These are phyloP conservation scores for Cataglyphis rosenhaueri DNA, from an alignment of 2,888 invertebrate species.

Conservation along the genomic window DNA sequence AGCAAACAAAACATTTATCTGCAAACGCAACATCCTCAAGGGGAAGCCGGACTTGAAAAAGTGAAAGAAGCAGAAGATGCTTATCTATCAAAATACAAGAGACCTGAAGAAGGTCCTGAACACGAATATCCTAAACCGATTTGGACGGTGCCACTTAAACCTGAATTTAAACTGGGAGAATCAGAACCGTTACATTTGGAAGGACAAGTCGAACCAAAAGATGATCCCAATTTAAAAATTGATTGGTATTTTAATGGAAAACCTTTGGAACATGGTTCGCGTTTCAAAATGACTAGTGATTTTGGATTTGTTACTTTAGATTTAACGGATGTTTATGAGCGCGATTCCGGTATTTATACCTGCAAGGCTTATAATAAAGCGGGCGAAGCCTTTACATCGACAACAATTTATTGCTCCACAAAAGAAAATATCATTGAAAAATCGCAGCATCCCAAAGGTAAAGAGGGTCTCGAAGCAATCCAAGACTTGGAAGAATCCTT, in stretches of 20 bases:
- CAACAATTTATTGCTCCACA: conserved; percentile 93
- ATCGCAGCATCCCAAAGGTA: conserved; percentile 98
- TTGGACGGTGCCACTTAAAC: conserved; percentile 93
- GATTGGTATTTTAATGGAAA: conserved; percentile 98
- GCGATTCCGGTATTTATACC: conserved; percentile 97
- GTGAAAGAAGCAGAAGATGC: conserved; percentile 96
- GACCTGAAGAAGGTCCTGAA: conserved; percentile 90
- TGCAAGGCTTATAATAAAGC: conserved; percentile 95
- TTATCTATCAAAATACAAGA: conserved; percentile 90
- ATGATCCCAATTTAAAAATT: conserved; percentile 95
- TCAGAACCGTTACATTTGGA: conserved; percentile 96
- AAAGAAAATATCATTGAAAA: conserved; percentile 94
- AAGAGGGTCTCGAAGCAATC: conserved; percentile 95
- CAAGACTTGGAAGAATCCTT: conserved; percentile 96
- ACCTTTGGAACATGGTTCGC: conserved; percentile 93
- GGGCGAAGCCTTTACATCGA: conserved; percentile 97
- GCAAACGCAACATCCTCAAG: conserved; percentile 98
- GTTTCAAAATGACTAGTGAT: conserved; percentile 97
- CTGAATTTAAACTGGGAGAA: conserved; percentile 93
- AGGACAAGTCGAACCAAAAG: conserved; percentile 97
- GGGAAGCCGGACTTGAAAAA: conserved; percentile 94
- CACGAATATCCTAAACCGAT: conserved; percentile 93
- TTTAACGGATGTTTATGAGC: conserved; percentile 95
- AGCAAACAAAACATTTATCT: conserved; percentile 92
- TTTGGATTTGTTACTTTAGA: conserved; percentile 99